Base-by-base conservation (phyloP, 2,888 invertebrate genomes). In the Drosophila atroscutellata region DNA sequence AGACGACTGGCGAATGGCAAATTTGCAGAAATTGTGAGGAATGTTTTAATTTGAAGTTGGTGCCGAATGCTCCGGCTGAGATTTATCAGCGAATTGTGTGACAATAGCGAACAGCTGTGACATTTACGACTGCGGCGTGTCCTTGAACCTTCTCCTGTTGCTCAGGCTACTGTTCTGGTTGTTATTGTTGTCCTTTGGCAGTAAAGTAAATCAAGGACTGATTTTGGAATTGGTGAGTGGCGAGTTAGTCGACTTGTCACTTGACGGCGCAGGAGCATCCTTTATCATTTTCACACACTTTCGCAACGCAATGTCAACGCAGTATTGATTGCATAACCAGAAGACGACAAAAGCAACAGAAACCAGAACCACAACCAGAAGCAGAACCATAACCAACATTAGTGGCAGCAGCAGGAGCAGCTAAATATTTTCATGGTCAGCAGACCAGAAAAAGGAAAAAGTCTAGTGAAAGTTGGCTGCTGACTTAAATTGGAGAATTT, bases 31-130 rank as follows among this genome's bases (percentile, higher is more conserved):
- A 72, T 77, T 71, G 57, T 42, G 51, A 77, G 81, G 88, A 89
- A 86, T 86, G 90, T 87, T 89, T 87, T 89, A 89, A 86, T 89
- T 86, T 89, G 56, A 83, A 84, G 73, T 81, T 71, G 65, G 30
- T 55, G 65, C 42, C 51, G 61, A 30, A 37, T 54, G 49, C 54
- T 45, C 9, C 72, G 78, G 49, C 28, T 57, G 39, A 61, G 79
- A 81, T 79, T 69, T 72, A 73, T 72, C 75, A 60, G 68, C 47
- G 64, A 60, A 59, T 58, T n/a, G 56, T 62, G 77, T 76, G 71
- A 72, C 67, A 70, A 59, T 62, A 62, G 30, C 55, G 58, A 59
- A 47, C 55, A 61, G 65, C 65, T 62, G 58, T 67, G 75, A 70
- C 81, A 72, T 72, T 80, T 65, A 39, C 65, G 70, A 54, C 50